Evolutionary conservation across 2,888 invertebrate genomes (phyloP), one percentile per base, ranked within the genome.

Genomic region (Cyclophora punctaria): DNA sequence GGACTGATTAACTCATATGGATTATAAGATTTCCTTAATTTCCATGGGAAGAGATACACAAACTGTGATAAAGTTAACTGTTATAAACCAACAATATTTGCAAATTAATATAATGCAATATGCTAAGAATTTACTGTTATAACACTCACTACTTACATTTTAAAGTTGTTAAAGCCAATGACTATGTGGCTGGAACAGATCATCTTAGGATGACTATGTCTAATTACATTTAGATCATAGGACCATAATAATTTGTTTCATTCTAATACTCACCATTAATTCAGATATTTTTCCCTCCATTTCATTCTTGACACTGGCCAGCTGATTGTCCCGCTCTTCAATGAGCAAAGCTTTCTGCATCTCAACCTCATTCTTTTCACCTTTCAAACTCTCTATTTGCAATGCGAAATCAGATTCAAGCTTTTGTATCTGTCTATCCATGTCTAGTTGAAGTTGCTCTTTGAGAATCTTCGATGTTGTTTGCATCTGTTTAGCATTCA

Each of bases 321-420:
- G 66, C 54, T 82, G 84, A 3, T 63, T 56, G 62, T 90, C 80
- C 61, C 90, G 81, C 68, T 90, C 85, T 48, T 78, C 75, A 45
- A 88, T 74, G 3, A 91, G 75, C 3, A 71, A 47, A 0, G 61
- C 60, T 60, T 90, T 90, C 58, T 89, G 84, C 42, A 66, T 75
- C 48, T 89, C 85, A 3, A 90, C 78, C 57, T 88, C 86, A 64
- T 85, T 74, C 40, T 86, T 87, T 52, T 87, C 80, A 2, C 89
- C 89, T 57, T 82, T 73, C n/a, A 89, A 76, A 44, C 80, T 80
- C 53, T 84, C 75, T 50, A 89, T 90, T 66, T 89, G 84, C 7
- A 61, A 58, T 34, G 85, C 80, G 62, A 86, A 83, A 5, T 84
- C 75, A 48, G 60, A 70, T 66, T 89, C 80, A 5, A 91, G 65